phyloP scores from a whole-genome alignment of 2,888 invertebrate species.

The Leptogaster cylindrica region DNA sequence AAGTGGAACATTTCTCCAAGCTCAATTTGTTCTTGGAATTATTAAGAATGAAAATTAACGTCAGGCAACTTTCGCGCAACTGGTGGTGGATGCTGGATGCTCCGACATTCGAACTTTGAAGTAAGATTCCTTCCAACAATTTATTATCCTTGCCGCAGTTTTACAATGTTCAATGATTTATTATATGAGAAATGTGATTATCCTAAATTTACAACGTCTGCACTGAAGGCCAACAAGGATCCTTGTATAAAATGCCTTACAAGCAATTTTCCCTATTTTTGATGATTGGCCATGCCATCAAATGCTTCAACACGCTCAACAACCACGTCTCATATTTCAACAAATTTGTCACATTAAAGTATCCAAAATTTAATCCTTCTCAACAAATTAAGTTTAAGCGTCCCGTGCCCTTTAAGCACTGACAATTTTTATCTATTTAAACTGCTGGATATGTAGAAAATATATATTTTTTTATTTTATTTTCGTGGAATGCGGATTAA shows the following conservation, averaged over 20 bases:
- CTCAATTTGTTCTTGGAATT: constrained; percentile 35
- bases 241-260: too few species aligned
- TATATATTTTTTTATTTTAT: too few species aligned
- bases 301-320: background rate
- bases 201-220: background rate
- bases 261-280: too few species aligned
- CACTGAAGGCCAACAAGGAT: too few species aligned
- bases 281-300: too few species aligned
- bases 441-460: too few species aligned
- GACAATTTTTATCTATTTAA: background rate
- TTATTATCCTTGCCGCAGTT: background rate
- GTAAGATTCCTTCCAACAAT: background rate
- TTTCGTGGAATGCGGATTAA: background rate
- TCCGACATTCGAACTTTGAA: background rate
- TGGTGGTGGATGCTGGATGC: constrained; percentile 17
- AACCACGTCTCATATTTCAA: background rate
- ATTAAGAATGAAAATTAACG: constrained; percentile 36
- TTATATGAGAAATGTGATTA: background rate
- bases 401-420: too few species aligned
- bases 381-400: too few species aligned
- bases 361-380: background rate
- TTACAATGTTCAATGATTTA: background rate
- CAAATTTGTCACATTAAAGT: too few species aligned
- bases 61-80: constrained; percentile 23
- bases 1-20: constrained; percentile 30